Percentiles rank a stretch among this genome's conserved stretches.
Conservation (phyloP, 1,140 invertebrate species). For the Trissolcus basalis region DNA sequence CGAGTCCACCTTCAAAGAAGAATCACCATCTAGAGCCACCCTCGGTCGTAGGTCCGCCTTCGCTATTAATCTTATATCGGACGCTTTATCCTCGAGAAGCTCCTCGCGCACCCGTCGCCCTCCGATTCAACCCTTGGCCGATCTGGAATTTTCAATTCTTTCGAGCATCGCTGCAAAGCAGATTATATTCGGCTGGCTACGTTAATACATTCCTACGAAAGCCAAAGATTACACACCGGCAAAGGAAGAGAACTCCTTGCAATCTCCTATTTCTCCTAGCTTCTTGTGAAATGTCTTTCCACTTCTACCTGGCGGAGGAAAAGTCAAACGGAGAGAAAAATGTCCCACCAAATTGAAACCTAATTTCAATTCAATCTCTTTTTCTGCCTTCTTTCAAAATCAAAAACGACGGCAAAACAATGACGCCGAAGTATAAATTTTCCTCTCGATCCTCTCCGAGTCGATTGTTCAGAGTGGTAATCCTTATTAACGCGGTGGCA, state of each 20-base stretch:
- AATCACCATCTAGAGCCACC: conserved; percentile 72
- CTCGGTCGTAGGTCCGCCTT: conserved; percentile 64
- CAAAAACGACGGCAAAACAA: no score
- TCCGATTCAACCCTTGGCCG: conserved; percentile 64
- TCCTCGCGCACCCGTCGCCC: conserved; percentile 34
- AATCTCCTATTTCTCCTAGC: no score
- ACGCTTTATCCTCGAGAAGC: conserved; percentile 70
- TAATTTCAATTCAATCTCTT: no score
- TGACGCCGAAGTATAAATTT: no score
- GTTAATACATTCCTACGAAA: conserved; percentile 60
- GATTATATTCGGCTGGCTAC: conserved; percentile 58
- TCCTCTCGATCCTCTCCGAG: conserved; percentile 1
- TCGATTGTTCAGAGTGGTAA: conserved; percentile 5
- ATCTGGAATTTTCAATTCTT: conserved; percentile 75
- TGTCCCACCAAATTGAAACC: neutral
- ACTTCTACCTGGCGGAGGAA: neutral
- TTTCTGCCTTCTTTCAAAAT: no score
- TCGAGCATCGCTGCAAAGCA: conserved; percentile 62
- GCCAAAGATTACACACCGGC: conserved; percentile 31
- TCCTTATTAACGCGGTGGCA: conserved; percentile 43
- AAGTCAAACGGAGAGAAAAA: neutral
- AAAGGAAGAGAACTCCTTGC: conserved; percentile 18
- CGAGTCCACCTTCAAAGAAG: conserved; percentile 75
- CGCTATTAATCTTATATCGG: conserved; percentile 77
- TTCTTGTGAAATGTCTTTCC: no score